Base-by-base conservation (phyloP, 2,888 invertebrate genomes). In the Caenorhabditis sulstoni region DNA sequence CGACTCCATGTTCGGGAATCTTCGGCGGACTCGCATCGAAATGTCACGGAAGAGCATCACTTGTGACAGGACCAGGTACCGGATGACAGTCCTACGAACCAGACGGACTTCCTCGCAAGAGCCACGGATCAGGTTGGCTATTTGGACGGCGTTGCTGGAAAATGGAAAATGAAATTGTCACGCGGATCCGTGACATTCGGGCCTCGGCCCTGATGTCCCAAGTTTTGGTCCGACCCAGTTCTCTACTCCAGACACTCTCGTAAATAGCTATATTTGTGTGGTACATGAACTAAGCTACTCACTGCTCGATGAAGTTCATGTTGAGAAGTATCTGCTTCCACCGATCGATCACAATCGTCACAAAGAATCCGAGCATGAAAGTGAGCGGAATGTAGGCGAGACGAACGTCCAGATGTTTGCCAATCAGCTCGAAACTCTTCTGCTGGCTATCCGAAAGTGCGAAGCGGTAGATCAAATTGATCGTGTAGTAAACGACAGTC, bases 341-440 rank as follows among this genome's bases (percentile, higher is more conserved):
- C 49, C 87, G 71, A 12, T 81, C 74, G 44, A 87, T 81, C 12
- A 87, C 87, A 16, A 79, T 66, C 7, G 81, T 79, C 9, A 87
- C 87, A 62, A 87, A 87, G 81, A 87, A 87, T 37, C 87, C 87
- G 67, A 87, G 82, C 73, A 87, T 83, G 47, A 87, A 87, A 12
- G 85, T 87, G 9, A 87, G 49, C 9, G 87, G 87, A 50, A 87
- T 84, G 41, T 79, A 79, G 16, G 67, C 81, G 9, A 87, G 57
- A 12, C 80, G 67, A 12, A 23, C 53, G 37, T 85, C 75, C 29
- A 80, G 55, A 39, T 80, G 70, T 1, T 20, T 29, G 5, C 57
- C 62, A 9, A 76, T 18, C 9, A 18, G 20, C 57, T 80, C 80
- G 52, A 76, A 80, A 1, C 29, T 29, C 58, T 16, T 62, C 12